These are phyloP conservation scores for Hyalella azteca DNA, from an alignment of 2,888 invertebrate genomes.

Conservation along the genomic window DNA sequence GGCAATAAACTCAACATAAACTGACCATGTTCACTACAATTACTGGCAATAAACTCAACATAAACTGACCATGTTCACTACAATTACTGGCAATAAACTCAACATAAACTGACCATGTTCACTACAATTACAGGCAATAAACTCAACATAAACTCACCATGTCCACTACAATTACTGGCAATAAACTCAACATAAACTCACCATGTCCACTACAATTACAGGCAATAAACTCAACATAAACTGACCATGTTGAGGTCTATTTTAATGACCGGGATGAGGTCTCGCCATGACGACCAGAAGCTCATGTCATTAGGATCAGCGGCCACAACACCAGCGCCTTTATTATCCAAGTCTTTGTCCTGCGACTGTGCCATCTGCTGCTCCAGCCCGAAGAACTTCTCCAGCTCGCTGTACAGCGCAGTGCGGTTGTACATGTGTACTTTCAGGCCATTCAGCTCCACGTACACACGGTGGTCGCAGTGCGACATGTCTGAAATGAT, in stretches of 20 bases:
- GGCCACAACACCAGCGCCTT: constrained; percentile 61
- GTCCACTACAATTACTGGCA: too few species aligned
- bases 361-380: constrained; percentile 71
- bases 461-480: constrained; percentile 87
- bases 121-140: too few species aligned
- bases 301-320: constrained; percentile 48
- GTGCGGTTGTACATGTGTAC: constrained; percentile 94
- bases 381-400: constrained; percentile 85
- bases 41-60: too few species aligned
- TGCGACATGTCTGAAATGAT: constrained; percentile 96
- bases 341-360: constrained; percentile 61
- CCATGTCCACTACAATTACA: too few species aligned
- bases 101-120: too few species aligned
- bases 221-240: too few species aligned
- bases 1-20: too few species aligned
- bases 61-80: too few species aligned
- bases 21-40: too few species aligned
- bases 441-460: constrained; percentile 92
- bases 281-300: constrained; percentile 80
- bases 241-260: constrained; percentile 82
- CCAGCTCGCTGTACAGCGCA: constrained; percentile 82
- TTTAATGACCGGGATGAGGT: constrained; percentile 95
- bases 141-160: too few species aligned
- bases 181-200: too few species aligned
- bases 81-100: too few species aligned